phyloP scores from a whole-genome alignment of 2,797 vertebrate genomes.

The Syndactyla subalaris region DNA sequence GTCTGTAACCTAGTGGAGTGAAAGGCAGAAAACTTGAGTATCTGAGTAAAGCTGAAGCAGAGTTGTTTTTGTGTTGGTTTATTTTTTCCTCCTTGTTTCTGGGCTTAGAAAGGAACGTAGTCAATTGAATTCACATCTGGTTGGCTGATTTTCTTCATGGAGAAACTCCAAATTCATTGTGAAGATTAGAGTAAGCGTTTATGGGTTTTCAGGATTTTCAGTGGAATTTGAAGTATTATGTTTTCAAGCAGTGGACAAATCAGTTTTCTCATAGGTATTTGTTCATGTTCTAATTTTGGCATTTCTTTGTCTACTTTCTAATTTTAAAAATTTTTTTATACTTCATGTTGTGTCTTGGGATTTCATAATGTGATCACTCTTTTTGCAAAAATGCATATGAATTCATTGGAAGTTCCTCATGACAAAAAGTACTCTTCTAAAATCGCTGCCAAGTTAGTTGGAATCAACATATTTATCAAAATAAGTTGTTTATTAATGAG shows the following conservation, averaged over 20 bases:
- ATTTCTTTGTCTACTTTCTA: conserved; percentile 67
- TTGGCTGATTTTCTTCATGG: conserved; percentile 78
- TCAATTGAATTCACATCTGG: conserved; percentile 81
- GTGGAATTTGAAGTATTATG: conserved; percentile 81
- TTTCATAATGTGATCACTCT: conserved; percentile 48
- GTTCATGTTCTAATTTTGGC: conserved; percentile 78
- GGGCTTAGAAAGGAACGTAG: conserved; percentile 68
- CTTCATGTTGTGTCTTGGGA: conserved; percentile 62
- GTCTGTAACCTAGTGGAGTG: not conserved
- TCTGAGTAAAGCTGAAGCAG: not conserved
- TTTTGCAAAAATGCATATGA: conserved; percentile 10
- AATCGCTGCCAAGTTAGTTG: conserved; percentile 26
- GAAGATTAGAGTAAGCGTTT: conserved; percentile 77
- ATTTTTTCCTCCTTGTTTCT: not conserved
- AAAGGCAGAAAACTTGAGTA: not conserved
- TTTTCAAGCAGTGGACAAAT: conserved; percentile 75
- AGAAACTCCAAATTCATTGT: conserved; percentile 78
- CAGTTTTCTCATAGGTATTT: conserved; percentile 80
- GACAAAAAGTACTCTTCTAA: conserved; percentile 46
- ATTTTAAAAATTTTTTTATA: conserved; percentile 70
- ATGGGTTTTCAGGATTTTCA: conserved; percentile 78
- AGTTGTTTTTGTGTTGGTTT: not conserved
- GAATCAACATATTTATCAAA: conserved; percentile 38
- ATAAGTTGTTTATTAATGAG: conserved; percentile 45
- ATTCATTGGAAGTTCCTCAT: conserved; percentile 48